Conservation (phyloP, 1,140 invertebrate species). For the Yoshiicerus persimilis region DNA sequence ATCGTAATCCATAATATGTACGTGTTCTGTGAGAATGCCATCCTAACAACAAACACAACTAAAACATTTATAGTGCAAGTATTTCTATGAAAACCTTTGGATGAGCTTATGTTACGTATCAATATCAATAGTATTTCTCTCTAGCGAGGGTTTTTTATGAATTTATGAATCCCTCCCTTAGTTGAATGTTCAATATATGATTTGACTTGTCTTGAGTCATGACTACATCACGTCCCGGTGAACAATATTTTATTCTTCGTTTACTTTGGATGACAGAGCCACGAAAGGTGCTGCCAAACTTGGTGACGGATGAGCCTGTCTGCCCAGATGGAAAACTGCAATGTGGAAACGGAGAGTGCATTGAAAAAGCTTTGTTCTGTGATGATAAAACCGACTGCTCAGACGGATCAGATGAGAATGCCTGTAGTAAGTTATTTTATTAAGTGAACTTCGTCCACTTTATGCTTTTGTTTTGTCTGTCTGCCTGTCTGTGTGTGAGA, state of each 20-base stretch:
- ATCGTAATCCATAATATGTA: not conserved
- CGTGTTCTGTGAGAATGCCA: too few relatives aligned
- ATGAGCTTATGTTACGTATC: not conserved
- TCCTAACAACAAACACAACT: not conserved
- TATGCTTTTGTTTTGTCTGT: not conserved
- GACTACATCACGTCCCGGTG: not conserved
- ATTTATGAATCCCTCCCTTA: too few relatives aligned
- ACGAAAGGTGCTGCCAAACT: conserved; percentile 78
- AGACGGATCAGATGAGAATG: conserved; percentile 92
- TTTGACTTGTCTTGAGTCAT: not conserved
- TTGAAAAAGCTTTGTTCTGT: conserved; percentile 88
- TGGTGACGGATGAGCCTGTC: conserved; percentile 88
- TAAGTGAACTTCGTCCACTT: not conserved
- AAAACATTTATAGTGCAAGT: not conserved
- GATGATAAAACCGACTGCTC: conserved; percentile 86
- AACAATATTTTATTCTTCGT: conserved; percentile 32
- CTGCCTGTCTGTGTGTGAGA: too few relatives aligned
- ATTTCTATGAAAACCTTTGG: too few relatives aligned
- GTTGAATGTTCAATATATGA: not conserved
- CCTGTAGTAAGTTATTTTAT: conserved; percentile 74
- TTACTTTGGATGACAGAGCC: conserved; percentile 67
- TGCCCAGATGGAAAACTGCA: conserved; percentile 83
- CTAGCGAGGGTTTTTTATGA: not conserved
- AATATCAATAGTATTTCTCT: not conserved
- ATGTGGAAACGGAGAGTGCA: conserved; percentile 85